Evolutionary conservation across 2,797 vertebrate genomes (phyloP).

Genomic region (Orientallactaga sibirica): DNA sequence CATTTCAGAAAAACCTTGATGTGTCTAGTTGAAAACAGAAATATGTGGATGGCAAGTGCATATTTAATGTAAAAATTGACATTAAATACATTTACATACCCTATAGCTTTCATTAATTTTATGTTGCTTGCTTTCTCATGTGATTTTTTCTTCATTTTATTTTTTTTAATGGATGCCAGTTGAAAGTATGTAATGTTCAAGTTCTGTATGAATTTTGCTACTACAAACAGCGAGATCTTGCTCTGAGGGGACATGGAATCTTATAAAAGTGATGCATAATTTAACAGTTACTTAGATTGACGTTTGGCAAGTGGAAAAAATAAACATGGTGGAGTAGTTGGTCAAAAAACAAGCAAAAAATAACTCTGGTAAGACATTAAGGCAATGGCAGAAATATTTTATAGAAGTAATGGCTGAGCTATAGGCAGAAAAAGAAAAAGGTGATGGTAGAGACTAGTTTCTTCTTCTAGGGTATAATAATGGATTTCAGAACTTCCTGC

Average conservation of each 20-base stretch:
- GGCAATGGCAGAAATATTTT: neutral
- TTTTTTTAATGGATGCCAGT: neutral
- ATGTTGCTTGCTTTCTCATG: neutral
- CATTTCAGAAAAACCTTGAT: neutral
- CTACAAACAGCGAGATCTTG: neutral
- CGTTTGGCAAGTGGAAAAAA: neutral
- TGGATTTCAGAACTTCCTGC: neutral
- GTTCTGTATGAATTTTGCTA: neutral
- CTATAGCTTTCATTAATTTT: neutral
- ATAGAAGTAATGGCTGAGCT: neutral
- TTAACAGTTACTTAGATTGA: neutral
- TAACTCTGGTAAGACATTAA: neutral
- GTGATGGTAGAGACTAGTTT: neutral
- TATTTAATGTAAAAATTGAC: neutral
- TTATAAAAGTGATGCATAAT: neutral
- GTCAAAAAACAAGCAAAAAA: neutral
- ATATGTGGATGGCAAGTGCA: neutral
- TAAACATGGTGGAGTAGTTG: neutral
- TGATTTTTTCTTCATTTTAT: neutral
- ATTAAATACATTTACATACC: neutral
- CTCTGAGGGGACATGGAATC: neutral
- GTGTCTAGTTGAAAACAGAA: constrained; percentile 6
- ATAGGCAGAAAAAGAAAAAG: neutral
- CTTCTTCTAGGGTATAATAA: neutral
- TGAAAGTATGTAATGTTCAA: neutral